Base-by-base conservation (phyloP, 2,797 vertebrate genomes). In the Xerus rutilus region DNA sequence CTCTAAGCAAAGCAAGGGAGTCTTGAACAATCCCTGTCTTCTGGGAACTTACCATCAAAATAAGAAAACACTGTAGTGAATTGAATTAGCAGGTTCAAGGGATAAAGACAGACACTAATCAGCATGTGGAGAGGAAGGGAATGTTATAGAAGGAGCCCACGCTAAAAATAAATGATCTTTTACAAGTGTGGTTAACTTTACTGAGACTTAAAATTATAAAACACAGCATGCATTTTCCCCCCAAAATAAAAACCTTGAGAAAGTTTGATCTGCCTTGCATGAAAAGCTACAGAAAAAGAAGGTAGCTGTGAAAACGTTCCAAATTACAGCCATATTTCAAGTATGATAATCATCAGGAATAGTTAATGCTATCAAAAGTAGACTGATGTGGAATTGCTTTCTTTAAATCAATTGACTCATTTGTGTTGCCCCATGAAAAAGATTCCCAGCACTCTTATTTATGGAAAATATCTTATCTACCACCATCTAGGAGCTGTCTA, bases 251-350 rank as follows among this genome's bases (percentile, higher is more conserved):
- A 87, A 77, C 86, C 89, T 78, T 86, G 59, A 96, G 88, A 96
- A 97, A 91, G 84, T 97, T 97, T 97, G 62, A 92, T 85, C 76
- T 91, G 64, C 67, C 43, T 95, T 30, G 32, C 43, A 78, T 72
- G 57, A 47, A 96, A 92, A 91, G 73, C 92, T 87, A 52, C 10
- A 88, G 95, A 62, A 93, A 94, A 47, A 67, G 67, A 83, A 97
- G 74, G 57, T 96, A 95, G 96, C 92, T 96, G 59, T 72, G 96
- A 96, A 93, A 96, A 73, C 92, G 93, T 97, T 97, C 94, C 78
- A 97, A 97, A 93, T 91, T n/a, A 87, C 59, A 54, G 87, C 64
- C 52, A 0, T 96, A 96, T 97, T 98, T 98, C 65, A 97, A 96
- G 95, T 96, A 70, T 64, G 65, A 86, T 95, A 95, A 77, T 88